Evolutionary conservation across 2,888 invertebrate species (phyloP).

Genomic region (Galerucella calmariensis): DNA sequence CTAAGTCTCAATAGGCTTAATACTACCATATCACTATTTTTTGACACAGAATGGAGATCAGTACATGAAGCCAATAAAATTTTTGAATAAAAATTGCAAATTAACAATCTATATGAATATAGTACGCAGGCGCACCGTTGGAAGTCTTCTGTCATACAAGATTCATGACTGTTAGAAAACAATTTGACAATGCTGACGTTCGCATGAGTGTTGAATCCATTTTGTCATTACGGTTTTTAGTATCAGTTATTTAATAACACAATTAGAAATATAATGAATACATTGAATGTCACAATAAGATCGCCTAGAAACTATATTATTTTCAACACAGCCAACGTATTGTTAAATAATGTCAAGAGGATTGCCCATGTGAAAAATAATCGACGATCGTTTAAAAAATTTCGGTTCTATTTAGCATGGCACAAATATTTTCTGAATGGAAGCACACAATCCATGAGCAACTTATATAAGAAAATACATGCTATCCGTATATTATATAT

Average conservation of each 20-base stretch:
- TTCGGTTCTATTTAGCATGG: slow-evolving; percentile 34
- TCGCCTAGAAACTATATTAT: slow-evolving; percentile 15
- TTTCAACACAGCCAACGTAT: slow-evolving; percentile 42
- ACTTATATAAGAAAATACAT: slow-evolving; percentile 16
- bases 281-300: not conserved
- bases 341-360: slow-evolving; percentile 22
- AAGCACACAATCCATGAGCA: slow-evolving; percentile 38
- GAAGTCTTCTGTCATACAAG: not conserved
- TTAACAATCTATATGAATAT: too few relatives aligned
- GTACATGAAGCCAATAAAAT: too few relatives aligned
- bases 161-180: not conserved
- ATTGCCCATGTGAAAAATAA: slow-evolving; percentile 8
- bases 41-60: too few relatives aligned
- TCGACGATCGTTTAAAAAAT: not conserved
- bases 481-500: not conserved
- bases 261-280: not conserved
- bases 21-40: too few relatives aligned
- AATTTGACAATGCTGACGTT: not conserved
- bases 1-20: too few relatives aligned
- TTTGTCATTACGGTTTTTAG: not conserved
- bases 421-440: slow-evolving; percentile 39
- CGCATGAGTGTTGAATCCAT: not conserved
- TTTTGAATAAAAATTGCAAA: too few relatives aligned
- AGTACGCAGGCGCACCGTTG: too few relatives aligned
- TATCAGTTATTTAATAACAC: not conserved